phyloP scores from a whole-genome alignment of 2,113 vertebrate species.

The Crotalus viridis region DNA sequence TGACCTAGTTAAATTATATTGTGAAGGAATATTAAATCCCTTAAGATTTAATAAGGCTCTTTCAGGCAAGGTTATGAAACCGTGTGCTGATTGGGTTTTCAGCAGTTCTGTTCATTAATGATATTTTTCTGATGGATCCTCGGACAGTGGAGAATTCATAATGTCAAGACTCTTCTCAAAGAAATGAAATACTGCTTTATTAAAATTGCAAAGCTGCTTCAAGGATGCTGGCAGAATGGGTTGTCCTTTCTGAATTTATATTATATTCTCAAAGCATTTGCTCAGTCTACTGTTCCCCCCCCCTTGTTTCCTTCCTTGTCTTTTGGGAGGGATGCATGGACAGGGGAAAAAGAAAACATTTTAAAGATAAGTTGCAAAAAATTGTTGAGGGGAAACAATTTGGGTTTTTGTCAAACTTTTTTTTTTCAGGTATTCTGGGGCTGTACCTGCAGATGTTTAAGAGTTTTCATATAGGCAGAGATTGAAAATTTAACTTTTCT shows the following conservation, averaged over 20 bases:
- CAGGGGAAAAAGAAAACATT: not conserved
- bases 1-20: not conserved
- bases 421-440: not conserved
- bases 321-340: accelerated
- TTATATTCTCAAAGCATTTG: not conserved
- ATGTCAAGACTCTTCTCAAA: slow-evolving; percentile 10
- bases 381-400: not conserved
- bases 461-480: slow-evolving; percentile 36
- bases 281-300: accelerated
- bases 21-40: not conserved
- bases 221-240: not conserved
- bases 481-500: slow-evolving; percentile 63
- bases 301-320: not conserved
- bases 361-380: not conserved
- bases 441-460: not conserved
- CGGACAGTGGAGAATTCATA: not conserved
- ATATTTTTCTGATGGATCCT: not conserved
- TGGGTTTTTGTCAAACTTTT: not conserved
- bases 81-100: slow-evolving; percentile 1
- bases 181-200: not conserved
- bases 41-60: not conserved
- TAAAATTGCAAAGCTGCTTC: not conserved
- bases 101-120: not conserved
- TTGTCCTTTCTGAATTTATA: not conserved
- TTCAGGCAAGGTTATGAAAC: not conserved